These are phyloP conservation scores for Trichechus manatus DNA, from an alignment of 2,113 vertebrate genomes.

Conservation along the genomic window DNA sequence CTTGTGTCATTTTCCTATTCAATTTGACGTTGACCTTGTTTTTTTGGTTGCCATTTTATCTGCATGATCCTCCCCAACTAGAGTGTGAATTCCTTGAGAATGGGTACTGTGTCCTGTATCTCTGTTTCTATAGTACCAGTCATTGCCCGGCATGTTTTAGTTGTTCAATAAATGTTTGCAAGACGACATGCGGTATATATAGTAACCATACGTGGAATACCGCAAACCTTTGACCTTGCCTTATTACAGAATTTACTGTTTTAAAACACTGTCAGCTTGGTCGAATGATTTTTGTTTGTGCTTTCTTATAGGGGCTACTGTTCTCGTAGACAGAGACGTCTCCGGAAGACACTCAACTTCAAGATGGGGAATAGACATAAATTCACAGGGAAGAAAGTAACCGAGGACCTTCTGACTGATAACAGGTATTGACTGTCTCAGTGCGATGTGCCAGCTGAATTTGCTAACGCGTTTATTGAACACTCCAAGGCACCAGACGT, in stretches of 20 bases:
- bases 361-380: slow-evolving; percentile 99
- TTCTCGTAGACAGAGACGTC: slow-evolving; percentile 94
- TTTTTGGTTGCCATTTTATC: background rate
- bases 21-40: background rate
- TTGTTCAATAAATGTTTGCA: background rate
- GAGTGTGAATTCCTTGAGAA: background rate
- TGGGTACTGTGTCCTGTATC: background rate
- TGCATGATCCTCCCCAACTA: background rate
- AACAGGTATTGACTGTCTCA: slow-evolving; percentile 89
- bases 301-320: slow-evolving; percentile 94
- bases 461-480: background rate
- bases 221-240: background rate
- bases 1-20: background rate
- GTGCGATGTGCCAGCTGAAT: background rate
- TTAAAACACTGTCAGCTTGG: background rate
- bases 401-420: slow-evolving; percentile 95
- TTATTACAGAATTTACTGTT: background rate
- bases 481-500: no score
- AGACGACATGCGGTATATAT: background rate
- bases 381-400: slow-evolving; percentile 97
- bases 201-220: background rate
- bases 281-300: background rate
- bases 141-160: background rate
- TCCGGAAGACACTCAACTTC: slow-evolving; percentile 97
- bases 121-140: background rate